A percentile compares a stretch with the other conserved stretches of the same genome.
Conservation (phyloP, 2,113 vertebrate species). For the Orcinus orca region DNA sequence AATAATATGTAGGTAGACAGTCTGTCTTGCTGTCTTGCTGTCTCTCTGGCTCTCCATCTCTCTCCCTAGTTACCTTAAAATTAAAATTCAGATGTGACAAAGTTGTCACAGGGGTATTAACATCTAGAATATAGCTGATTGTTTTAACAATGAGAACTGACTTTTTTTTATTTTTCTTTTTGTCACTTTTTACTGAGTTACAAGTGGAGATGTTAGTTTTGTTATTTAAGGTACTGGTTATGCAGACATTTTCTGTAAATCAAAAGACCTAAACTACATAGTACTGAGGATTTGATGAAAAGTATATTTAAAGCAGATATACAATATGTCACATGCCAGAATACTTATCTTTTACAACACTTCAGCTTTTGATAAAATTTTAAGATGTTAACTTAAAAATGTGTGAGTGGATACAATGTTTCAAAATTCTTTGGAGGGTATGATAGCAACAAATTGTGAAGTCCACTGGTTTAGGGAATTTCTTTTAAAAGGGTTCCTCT, state of each 20-base stretch:
- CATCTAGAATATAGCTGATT: not conserved
- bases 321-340: not conserved
- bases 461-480: not conserved
- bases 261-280: not conserved
- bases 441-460: not conserved
- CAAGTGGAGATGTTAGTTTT: not conserved
- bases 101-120: not conserved
- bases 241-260: not conserved
- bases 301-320: not conserved
- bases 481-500: not conserved
- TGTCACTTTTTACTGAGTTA: not conserved
- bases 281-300: not conserved
- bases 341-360: not conserved
- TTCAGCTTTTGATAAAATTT: not conserved
- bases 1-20: constrained; percentile 26
- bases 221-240: not conserved
- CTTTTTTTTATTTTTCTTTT: not conserved
- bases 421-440: not conserved
- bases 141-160: not conserved
- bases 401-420: not conserved
- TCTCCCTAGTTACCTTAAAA: constrained; percentile 1
- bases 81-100: not conserved
- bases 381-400: constrained; percentile 7
- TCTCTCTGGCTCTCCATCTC: not conserved
- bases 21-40: not conserved